These are phyloP conservation scores for Porites cylindrica DNA, from an alignment of 92 coral and sea anemone genomes.

Conservation along the genomic window DNA sequence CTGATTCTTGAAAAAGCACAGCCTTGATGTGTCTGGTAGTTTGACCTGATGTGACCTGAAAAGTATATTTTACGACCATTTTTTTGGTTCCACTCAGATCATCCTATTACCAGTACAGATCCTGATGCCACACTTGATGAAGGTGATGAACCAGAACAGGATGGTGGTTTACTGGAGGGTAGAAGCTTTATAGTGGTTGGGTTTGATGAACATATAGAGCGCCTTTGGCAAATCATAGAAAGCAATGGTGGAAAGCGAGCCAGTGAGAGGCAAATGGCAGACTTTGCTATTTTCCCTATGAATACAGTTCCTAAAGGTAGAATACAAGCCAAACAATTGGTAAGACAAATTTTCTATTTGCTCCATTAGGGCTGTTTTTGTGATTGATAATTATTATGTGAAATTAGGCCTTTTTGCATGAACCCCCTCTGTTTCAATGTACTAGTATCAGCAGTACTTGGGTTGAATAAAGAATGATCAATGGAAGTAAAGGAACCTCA, in stretches of 20 bases:
- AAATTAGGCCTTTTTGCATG: no score
- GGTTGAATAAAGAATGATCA: no score
- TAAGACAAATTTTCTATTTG: constrained; percentile 14
- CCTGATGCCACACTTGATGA: constrained; percentile 73
- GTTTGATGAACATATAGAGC: constrained; percentile 74
- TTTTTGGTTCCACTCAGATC: constrained; percentile 9
- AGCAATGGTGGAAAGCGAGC: constrained; percentile 74
- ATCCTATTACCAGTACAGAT: constrained; percentile 44
- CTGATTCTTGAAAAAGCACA: neutral
- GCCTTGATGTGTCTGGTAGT: neutral
- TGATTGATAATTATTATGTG: no score
- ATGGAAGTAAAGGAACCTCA: no score
- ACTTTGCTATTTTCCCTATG: constrained; percentile 90
- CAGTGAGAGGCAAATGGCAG: constrained; percentile 57
- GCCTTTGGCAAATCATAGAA: constrained; percentile 70
- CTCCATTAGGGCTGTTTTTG: no score
- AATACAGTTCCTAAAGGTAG: constrained; percentile 51
- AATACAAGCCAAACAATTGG: constrained; percentile 59
- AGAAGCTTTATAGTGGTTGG: constrained; percentile 67
- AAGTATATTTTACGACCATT: neutral
- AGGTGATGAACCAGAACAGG: constrained; percentile 26
- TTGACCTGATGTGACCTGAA: no score
- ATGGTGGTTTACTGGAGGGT: constrained; percentile 67
- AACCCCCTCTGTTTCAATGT: no score
- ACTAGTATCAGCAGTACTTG: no score